Evolutionary conservation across 1,140 invertebrate species (phyloP).

Genomic region (Drosophila watanabei): DNA sequence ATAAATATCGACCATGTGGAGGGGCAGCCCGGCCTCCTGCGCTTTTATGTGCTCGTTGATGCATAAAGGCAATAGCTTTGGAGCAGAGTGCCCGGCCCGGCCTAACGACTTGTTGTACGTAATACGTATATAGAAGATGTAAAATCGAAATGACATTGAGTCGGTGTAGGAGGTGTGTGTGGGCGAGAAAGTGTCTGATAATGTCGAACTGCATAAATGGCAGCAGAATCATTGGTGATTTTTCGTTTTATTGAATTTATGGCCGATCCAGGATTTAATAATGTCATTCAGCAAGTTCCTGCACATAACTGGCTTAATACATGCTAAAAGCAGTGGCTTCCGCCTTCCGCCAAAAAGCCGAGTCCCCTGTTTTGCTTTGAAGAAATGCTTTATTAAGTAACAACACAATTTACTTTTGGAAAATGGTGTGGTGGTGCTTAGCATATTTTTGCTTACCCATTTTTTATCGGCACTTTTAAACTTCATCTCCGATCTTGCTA

Average conservation of each 20-base stretch:
- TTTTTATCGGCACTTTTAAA: no score
- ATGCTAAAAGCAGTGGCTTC: conserved; percentile 15
- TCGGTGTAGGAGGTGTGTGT: conserved; percentile 4
- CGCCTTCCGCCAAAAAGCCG: neutral
- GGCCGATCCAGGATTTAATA: conserved; percentile 44
- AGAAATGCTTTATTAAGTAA: conserved; percentile 4
- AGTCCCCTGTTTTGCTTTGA: neutral
- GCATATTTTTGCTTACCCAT: no score
- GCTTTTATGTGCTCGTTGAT: conserved; percentile 73
- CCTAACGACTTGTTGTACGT: conserved; percentile 72
- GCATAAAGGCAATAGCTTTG: conserved; percentile 73
- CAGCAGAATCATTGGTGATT: conserved; percentile 60
- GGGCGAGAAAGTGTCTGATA: conserved; percentile 45
- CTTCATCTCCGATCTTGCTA: no score
- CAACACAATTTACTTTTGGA: neutral
- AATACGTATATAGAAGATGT: conserved; percentile 55
- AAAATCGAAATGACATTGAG: conserved; percentile 67
- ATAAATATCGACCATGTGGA: conserved; percentile 77
- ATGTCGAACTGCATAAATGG: conserved; percentile 59
- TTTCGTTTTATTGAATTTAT: conserved; percentile 63
- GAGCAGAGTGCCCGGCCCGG: conserved; percentile 64
- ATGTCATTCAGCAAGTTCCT: conserved; percentile 37
- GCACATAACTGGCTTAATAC: conserved; percentile 10
- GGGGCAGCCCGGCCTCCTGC: conserved; percentile 27
- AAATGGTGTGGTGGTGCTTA: neutral